Evolutionary conservation across 30 jellyfish, hydroid and myxozoan genomes (phyloP), one percentile per base, ranked within the genome.

Genomic region (Phacellophora camtschatica): DNA sequence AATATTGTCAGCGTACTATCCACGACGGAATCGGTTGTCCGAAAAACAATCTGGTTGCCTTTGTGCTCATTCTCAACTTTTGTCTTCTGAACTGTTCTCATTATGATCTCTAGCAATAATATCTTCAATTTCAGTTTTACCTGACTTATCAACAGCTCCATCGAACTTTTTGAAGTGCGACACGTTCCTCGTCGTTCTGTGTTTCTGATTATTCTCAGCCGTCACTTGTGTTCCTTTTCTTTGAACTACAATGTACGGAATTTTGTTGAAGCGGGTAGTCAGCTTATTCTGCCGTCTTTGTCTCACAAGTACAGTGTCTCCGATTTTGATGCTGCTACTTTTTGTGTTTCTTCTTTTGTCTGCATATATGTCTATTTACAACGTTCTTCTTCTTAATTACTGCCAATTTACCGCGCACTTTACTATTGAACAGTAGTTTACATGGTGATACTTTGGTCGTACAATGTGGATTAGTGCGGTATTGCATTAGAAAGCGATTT

Each of bases 181-280:
- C 45, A 70, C 43, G 45, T 70, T 70, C 45, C 75, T 70, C 25
- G 84, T 70, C 23, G 30, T 75, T 70, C 84, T 20, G 76, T 49
- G 84, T 22, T 62, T 62, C 61, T 62, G 51, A 61, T 61, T 27
- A 28, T 62, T 62, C n/a, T 62, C 20, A 12, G 71, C 81, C 41
- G 76, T 70, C 45, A 37, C 75, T 70, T 70, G 84, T 48, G 84
- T 70, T 39, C 84, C 84, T 49, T 70, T 70, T 16, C 84, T 43
- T 24, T 45, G 24, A 39, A 70, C 74, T 4, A 70, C 84, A 24
- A 66, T 5, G 73, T 66, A 66, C 18, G 66, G 81, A 29, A 74
- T 66, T 24, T 36, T 69, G 46, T 36, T 36, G 33, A 69, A 65
- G n/a, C 79, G 12, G 10, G 79, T 27, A n/a, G 61, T 4, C 22